Base-by-base conservation (phyloP, 37 sponge, comb jelly and placozoan genomes). In the Agelas oroides region DNA sequence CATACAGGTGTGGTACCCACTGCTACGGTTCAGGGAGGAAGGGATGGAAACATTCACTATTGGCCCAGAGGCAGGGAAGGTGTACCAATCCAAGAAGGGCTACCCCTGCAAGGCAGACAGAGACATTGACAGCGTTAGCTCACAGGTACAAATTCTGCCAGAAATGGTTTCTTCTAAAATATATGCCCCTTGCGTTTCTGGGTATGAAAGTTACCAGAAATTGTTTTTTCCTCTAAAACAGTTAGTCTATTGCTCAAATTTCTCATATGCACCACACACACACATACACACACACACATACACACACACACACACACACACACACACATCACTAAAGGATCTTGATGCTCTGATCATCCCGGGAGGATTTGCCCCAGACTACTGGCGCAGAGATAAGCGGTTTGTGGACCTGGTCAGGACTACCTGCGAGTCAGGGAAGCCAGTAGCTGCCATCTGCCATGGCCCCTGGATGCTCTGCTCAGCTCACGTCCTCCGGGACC, bases 1-100 rank as follows among this genome's bases (percentile, higher is more conserved):
- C 16, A 15, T 57, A n/a, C 81, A 88, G 89, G 70, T 88, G 34
- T 91, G 92, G 92, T 91, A 91, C 56, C 92, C 92, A 6, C 60
- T 91, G 65, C 78, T 91, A 64, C 34, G 92, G 56, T 91, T 91
- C 72, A 86, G 92, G 20, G 92, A 91, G 83, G 92, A 91, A 32
- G 92, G 87, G 20, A 81, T 87, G 69, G 13, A 30, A 3, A 87
- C 92, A 5, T 91, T 86, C 77, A 77, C 92, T 11, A 64, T 91
- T 16, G 92, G 87, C 13, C 92, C 92, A 13, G 92, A 91, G 79
- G 77, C 28, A 8, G 92, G 79, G 21, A 91, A 87, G 54, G 67
- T 69, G 1, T 91, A 91, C 79, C 83, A 53, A 23, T 91, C 92
- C 32, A 91, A 91, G 83, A 91, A 91, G 52, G 92, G 92, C 23